A percentile compares a stretch with the other conserved stretches of the same genome.
phyloP scores from a whole-genome alignment of 2,113 vertebrate species.

The Progne subis region DNA sequence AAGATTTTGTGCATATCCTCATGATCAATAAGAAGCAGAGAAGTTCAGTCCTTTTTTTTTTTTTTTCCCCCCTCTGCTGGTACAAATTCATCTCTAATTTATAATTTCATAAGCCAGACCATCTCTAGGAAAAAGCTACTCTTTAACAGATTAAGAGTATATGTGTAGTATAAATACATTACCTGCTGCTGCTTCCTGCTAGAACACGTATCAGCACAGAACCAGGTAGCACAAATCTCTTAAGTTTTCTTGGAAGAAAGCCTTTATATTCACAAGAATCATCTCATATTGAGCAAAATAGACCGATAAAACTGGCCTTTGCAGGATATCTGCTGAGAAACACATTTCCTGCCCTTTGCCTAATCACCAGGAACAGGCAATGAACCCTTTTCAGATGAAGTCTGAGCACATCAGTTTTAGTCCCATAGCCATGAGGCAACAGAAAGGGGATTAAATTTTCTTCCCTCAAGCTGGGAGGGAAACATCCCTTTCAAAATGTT shows the following conservation, averaged over 20 bases:
- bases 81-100: neutral
- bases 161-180: neutral
- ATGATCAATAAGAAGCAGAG: neutral
- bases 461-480: constrained; percentile 17
- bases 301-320: neutral
- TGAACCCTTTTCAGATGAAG: neutral
- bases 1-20: neutral
- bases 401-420: neutral
- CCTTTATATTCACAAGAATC: neutral
- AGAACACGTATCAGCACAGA: neutral
- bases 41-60: neutral
- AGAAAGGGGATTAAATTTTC: constrained; percentile 31
- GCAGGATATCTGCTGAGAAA: neutral
- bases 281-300: neutral
- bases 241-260: neutral
- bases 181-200: neutral
- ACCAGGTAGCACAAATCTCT: neutral
- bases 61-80: neutral
- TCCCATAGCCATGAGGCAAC: neutral
- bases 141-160: neutral
- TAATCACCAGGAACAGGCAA: neutral
- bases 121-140: neutral
- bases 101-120: neutral
- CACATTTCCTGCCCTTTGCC: accelerated
- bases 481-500: constrained; percentile 48